Conservation (phyloP, 2,113 vertebrate species). For the Notothenia rossii region DNA sequence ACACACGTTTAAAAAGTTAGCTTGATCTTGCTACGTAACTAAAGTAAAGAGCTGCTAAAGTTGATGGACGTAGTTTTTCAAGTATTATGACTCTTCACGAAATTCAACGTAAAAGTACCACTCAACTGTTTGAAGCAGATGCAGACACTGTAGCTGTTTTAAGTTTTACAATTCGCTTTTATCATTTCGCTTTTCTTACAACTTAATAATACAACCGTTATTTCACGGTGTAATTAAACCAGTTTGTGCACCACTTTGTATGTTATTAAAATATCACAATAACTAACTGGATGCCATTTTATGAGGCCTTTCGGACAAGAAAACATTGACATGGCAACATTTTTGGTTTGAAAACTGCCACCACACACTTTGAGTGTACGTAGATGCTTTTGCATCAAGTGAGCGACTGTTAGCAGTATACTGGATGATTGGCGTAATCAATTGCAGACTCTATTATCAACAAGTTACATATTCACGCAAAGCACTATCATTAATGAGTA, state of each 20-base stretch:
- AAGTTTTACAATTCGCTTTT: not conserved
- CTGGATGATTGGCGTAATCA: not conserved
- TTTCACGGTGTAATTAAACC: not conserved
- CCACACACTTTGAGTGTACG: not conserved
- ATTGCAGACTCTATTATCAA: slow-evolving; percentile 13
- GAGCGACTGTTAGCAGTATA: not conserved
- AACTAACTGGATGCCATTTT: not conserved
- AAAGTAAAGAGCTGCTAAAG: not conserved
- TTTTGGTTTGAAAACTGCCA: slow-evolving; percentile 16
- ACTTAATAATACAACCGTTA: not conserved
- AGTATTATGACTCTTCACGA: not conserved
- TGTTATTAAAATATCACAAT: not conserved
- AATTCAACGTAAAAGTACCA: not conserved
- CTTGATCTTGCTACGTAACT: not conserved
- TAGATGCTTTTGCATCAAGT: slow-evolving; percentile 18
- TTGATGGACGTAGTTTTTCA: not conserved
- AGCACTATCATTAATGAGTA: not conserved
- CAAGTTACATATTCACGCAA: not conserved
- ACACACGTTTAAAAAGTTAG: not conserved
- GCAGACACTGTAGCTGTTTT: not conserved
- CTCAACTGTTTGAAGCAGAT: not conserved
- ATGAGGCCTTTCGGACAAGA: not conserved
- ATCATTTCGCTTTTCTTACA: not conserved
- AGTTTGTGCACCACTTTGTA: not conserved
- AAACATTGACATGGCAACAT: slow-evolving; percentile 19